Conservation (phyloP, 1,140 invertebrate genomes). For the Pseudachorutes palmiensis region DNA sequence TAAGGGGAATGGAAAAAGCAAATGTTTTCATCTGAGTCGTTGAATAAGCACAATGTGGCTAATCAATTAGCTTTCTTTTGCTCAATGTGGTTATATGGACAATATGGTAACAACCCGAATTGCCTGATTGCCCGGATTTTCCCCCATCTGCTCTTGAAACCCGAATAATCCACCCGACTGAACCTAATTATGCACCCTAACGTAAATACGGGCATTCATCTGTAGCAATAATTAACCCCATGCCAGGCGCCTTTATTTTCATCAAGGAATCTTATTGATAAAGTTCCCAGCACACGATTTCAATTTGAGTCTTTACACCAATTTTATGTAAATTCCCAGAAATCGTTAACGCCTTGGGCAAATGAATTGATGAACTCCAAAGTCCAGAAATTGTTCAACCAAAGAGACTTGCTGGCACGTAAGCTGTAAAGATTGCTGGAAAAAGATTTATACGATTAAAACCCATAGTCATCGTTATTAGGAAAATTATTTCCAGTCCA, state of each 20-base stretch:
- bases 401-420: not conserved
- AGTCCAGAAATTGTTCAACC: too few species aligned
- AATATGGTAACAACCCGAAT: too few species aligned
- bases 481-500: not conserved
- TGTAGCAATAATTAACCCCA: not conserved
- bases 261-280: too few species aligned
- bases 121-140: not conserved
- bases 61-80: not conserved
- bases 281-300: too few species aligned
- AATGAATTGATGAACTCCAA: too few species aligned
- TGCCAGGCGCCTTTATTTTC: not conserved
- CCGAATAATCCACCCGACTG: not conserved
- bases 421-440: not conserved
- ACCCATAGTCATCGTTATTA: constrained; percentile 6
- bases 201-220: not conserved
- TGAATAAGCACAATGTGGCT: not conserved
- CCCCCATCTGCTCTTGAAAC: too few species aligned
- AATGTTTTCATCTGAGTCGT: not conserved
- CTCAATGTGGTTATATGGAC: too few species aligned
- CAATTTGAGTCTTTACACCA: too few species aligned
- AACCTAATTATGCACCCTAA: not conserved
- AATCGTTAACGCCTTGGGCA: too few species aligned
- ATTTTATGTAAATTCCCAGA: too few species aligned
- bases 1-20: not conserved
- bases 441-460: not conserved